These are phyloP conservation scores for Druon quercuslanigerum DNA, from an alignment of 1,140 invertebrate genomes.

Conservation along the genomic window DNA sequence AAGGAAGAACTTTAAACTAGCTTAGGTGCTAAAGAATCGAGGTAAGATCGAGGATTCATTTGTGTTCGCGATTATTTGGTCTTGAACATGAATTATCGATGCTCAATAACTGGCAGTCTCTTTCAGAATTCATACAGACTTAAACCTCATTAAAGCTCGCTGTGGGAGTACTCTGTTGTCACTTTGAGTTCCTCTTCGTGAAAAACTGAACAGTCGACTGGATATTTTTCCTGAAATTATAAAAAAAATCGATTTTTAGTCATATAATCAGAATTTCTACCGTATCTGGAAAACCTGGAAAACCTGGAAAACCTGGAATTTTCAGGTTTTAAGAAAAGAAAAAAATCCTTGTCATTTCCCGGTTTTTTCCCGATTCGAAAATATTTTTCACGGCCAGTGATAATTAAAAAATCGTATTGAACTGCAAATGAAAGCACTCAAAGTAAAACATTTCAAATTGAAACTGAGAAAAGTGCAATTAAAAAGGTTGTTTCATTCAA, in stretches of 20 bases:
- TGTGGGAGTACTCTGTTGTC: slow-evolving; percentile 87
- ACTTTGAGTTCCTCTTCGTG: slow-evolving; percentile 87
- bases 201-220: slow-evolving; percentile 83
- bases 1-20: not conserved
- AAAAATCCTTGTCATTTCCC: too few species aligned
- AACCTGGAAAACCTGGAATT: too few species aligned
- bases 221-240: slow-evolving; percentile 80
- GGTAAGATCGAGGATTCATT: slow-evolving; percentile 19
- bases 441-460: too few species aligned
- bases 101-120: slow-evolving; percentile 31
- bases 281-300: too few species aligned
- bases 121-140: slow-evolving; percentile 18
- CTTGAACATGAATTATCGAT: slow-evolving; percentile 11
- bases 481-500: too few species aligned
- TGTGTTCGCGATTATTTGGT: slow-evolving; percentile 21
- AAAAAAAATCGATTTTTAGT: not conserved
- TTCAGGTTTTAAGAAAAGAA: too few species aligned
- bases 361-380: too few species aligned
- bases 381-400: too few species aligned
- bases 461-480: too few species aligned
- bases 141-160: slow-evolving; percentile 78
- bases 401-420: too few species aligned
- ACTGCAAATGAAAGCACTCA: too few species aligned
- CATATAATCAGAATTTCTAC: too few species aligned
- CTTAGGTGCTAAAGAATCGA: slow-evolving; percentile 14